phyloP scores from a whole-genome alignment of 2,797 vertebrate species.

The Xyrichtys novacula region DNA sequence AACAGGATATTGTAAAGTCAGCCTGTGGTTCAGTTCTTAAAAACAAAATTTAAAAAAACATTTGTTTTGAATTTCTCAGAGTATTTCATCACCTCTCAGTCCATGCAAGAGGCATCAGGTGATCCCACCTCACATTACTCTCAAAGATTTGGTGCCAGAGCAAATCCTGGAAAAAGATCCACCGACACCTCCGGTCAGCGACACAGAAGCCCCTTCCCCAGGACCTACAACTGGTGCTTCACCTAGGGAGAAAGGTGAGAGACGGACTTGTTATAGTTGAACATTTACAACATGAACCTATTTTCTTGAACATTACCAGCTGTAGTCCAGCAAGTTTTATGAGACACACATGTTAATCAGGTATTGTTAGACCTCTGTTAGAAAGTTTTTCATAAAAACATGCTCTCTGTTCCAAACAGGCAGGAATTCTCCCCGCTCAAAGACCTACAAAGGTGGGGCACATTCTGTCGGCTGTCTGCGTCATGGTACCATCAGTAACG shows the following conservation, averaged over 20 bases:
- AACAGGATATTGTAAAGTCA: too few relatives aligned
- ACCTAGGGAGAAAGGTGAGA: conserved; percentile 63
- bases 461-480: conserved; percentile 75
- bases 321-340: not conserved
- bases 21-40: too few relatives aligned
- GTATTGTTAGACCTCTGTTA: not conserved
- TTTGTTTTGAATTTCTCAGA: conserved; percentile 49
- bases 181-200: conserved; percentile 62
- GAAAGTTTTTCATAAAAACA: not conserved
- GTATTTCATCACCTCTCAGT: conserved; percentile 69
- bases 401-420: conserved; percentile 44
- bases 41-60: too few relatives aligned
- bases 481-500: conserved; percentile 75
- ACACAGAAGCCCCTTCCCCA: conserved; percentile 53
- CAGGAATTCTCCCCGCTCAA: conserved; percentile 58
- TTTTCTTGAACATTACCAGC: not conserved
- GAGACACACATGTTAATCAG: not conserved
- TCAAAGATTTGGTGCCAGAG: conserved; percentile 73
- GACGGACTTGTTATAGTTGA: not conserved
- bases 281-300: too few relatives aligned
- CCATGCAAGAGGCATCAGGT: conserved; percentile 74
- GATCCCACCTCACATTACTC: conserved; percentile 67
- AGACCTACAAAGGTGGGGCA: conserved; percentile 43
- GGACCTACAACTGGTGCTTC: conserved; percentile 47
- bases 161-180: conserved; percentile 75